These are phyloP conservation scores for Colaptes auratus DNA, from an alignment of 2,113 vertebrate genomes.

Conservation along the genomic window DNA sequence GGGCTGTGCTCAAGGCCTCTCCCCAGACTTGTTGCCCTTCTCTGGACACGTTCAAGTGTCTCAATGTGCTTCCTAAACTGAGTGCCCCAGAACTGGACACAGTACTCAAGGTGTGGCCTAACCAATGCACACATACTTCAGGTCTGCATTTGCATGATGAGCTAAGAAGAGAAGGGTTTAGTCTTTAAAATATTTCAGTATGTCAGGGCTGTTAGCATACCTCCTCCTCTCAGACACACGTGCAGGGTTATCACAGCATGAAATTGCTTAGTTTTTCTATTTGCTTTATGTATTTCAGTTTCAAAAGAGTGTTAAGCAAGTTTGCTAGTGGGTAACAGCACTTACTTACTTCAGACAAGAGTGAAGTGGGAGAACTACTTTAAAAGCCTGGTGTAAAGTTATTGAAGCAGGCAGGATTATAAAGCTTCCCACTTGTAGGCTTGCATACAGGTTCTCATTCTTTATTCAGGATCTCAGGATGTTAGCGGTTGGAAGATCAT, in stretches of 20 bases:
- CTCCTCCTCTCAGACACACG: not conserved
- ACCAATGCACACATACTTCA: too few species aligned
- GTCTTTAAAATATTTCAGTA: not conserved
- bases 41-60: too few species aligned
- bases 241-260: not conserved
- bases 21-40: too few species aligned
- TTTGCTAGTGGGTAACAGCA: not conserved
- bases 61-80: too few species aligned
- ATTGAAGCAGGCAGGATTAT: not conserved
- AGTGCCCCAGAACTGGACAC: too few species aligned
- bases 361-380: not conserved
- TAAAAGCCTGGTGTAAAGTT: not conserved
- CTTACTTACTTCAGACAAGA: not conserved
- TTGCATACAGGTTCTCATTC: not conserved
- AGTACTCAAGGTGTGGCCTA: too few species aligned
- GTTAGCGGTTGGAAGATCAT: too few species aligned
- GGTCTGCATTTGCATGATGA: not conserved
- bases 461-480: not conserved
- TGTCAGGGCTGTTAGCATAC: not conserved
- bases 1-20: too few species aligned
- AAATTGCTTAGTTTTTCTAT: constrained; percentile 42
- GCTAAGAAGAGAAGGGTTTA: not conserved
- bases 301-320: not conserved
- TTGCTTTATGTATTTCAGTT: not conserved
- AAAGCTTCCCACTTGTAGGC: not conserved